Evolutionary conservation across 2,888 invertebrate genomes (phyloP), one percentile per base, ranked within the genome.

Genomic region (Cremastinae sp.): DNA sequence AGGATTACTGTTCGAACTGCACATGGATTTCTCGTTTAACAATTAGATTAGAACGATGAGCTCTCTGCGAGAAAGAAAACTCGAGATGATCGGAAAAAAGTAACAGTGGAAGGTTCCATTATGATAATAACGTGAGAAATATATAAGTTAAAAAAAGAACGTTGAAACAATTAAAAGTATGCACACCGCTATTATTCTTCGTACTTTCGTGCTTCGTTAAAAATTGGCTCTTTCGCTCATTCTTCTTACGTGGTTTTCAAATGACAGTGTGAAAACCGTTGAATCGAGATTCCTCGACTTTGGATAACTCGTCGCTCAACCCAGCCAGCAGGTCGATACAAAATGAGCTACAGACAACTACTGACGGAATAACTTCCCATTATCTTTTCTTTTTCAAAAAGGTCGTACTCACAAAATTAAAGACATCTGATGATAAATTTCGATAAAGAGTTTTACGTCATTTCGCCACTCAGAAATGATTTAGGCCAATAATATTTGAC

Each of bases 1-100:
- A 82, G n/a, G 79, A 80, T 80, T 85, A 83, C 83, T 84, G 86
- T 82, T 83, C 81, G 79, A 84, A 82, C 79, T 45, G 73, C 18
- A 65, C 56, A 22, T 34, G 49, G 43, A 34, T 38, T 54, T 54
- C 8, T 22, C 9, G 18, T 51, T 64, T 38, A 9, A 45, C 28
- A 3, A 14, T 47, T 14, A 56, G 34, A 49, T 49, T 58, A 16
- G 54, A 59, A 70, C 28, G 58, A 22, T 41, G 18, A 47, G 49
- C 10, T 47, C 20, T 22, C 49, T 54, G 34, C n/a, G 28, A 34
- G 18, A 47, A 43, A 34, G 34, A 43, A 45, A 41, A 62, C 18
- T 62, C 18, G n/a, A 36, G 51, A 20, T n/a, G n/a, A 43, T 5
- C 5, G 43, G 49, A 47, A 64, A 14, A 47, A 68, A 41, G 38